Evolutionary conservation across 35 echinoderm and acorn worm genomes (phyloP).

Genomic region (Diadema setosum): DNA sequence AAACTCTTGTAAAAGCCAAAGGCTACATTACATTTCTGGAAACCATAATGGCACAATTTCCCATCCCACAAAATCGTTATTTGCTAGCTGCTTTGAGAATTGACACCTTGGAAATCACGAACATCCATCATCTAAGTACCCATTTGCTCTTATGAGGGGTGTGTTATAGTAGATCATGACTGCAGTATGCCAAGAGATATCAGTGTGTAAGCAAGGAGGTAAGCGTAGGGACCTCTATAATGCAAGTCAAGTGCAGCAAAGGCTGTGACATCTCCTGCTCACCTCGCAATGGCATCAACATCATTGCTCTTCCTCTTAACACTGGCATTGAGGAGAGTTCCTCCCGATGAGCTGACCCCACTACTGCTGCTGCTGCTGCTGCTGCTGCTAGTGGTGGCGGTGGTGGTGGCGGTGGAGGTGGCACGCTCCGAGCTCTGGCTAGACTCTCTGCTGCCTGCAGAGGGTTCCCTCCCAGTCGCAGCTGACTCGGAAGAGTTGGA

Average conservation of each 20-base stretch:
- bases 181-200: no score
- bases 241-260: background rate
- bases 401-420: background rate
- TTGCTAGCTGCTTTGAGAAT: no score
- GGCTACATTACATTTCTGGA: no score
- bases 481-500: background rate
- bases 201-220: no score
- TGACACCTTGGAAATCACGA: no score
- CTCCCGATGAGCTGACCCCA: background rate
- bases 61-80: no score
- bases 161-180: no score
- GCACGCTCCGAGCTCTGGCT: background rate
- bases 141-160: no score
- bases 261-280: background rate
- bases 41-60: no score
- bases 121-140: no score
- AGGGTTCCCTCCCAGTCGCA: background rate
- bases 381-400: background rate
- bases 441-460: background rate
- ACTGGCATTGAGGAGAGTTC: background rate
- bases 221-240: no score
- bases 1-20: no score
- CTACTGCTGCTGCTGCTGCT: background rate
- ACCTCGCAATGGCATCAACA: slow-evolving; percentile 36
- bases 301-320: slow-evolving; percentile 54